Percentiles rank a stretch among this genome's conserved stretches.
phyloP scores from a whole-genome alignment of 2,888 invertebrate species.

The Liodrosophila aerea region DNA sequence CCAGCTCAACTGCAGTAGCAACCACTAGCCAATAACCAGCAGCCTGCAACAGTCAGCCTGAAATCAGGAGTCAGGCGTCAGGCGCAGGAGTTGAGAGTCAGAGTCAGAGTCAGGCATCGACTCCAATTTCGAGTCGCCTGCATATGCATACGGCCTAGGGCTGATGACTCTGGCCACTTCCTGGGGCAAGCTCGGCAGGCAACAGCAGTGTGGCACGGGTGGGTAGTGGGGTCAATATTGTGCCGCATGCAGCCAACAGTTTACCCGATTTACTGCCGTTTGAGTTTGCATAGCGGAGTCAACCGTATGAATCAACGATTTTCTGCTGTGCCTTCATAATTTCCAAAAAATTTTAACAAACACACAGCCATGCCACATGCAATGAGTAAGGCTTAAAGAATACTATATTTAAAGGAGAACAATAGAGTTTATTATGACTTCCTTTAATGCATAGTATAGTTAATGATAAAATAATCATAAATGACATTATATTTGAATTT shows the following conservation, averaged over 20 bases:
- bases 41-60: background rate
- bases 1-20: conserved; percentile 15
- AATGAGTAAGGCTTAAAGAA: background rate
- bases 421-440: too few species aligned
- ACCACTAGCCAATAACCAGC: conserved; percentile 35
- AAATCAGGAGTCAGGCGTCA: conserved; percentile 14
- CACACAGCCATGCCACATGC: conserved; percentile 1
- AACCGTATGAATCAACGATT: conserved; percentile 76
- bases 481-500: too few species aligned
- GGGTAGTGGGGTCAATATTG: conserved; percentile 7
- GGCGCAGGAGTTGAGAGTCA: background rate
- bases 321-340: conserved; percentile 72
- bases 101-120: conserved; percentile 2
- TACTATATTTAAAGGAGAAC: conserved; percentile 29
- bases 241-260: conserved; percentile 63
- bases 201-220: background rate
- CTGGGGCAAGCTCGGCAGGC: conserved; percentile 12
- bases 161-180: conserved; percentile 65
- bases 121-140: conserved; percentile 58
- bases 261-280: conserved; percentile 73
- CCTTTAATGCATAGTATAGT: too few species aligned
- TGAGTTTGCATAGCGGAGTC: conserved; percentile 72
- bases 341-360: conserved; percentile 55
- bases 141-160: conserved; percentile 70
- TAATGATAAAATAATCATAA: too few species aligned